Evolutionary conservation across 2,888 invertebrate species (phyloP), one percentile per base, ranked within the genome.

Genomic region (Stenodema calcarata): DNA sequence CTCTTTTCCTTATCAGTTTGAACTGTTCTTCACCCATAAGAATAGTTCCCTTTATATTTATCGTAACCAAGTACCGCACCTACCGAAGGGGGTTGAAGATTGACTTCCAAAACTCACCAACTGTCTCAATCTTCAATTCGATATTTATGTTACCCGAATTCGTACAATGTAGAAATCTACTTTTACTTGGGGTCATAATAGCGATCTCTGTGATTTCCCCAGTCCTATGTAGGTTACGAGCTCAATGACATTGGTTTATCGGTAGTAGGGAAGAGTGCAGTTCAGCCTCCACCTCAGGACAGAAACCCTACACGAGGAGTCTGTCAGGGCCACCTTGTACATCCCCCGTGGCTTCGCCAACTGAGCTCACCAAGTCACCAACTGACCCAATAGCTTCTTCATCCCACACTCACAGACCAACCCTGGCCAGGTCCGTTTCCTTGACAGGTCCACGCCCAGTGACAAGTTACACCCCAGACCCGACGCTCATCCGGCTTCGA

Each of bases 271-370:
- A 84, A 18, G 84, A 70, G 75, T 73, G 73, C 73, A 28, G 75
- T 54, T 18, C 73, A 27, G 42, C 84, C 47, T 47, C 84, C 12
- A 47, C 84, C 2, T 73, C 84, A 4, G 54, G 54, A 28, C 75
- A 73, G 75, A 84, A 73, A 73, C 84, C 84, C 47, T 84, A 84
- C 75, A n/a, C n/a, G 12, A 84, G 84, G 73, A 84, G 84, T 47
- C 30, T 73, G n/a, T 84, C 84, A 47, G 84, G 75, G 62, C 82
- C 82, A 11, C 69, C 82, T 47, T n/a, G 35, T 35, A 75, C 84
- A 3, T 73, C 73, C n/a, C 44, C 69, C 0, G 28, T n/a, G 18
- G 70, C 23, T 11, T 28, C 84, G 18, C 41, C 42, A 62, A 76
- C 42, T 23, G 70, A 84, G 47, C 27, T 75, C 42, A 30, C 35